Percentiles rank a stretch among this genome's conserved stretches.
These are phyloP conservation scores for Clarias batrachus DNA, from an alignment of 2,113 vertebrate genomes.

Conservation along the genomic window DNA sequence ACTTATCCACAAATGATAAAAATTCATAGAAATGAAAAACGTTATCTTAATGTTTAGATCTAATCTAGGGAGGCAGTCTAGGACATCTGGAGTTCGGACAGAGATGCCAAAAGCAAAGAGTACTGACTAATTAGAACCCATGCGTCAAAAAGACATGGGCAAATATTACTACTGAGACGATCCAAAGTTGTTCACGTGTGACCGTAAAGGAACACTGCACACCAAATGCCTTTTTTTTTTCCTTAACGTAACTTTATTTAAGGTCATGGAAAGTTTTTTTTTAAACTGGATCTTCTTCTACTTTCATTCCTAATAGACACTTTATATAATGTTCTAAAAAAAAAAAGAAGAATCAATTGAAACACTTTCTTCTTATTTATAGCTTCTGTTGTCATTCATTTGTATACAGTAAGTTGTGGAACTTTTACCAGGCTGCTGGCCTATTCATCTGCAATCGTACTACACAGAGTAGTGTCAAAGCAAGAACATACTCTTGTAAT, in stretches of 20 bases:
- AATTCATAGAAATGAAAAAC: not conserved
- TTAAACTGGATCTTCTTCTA: too few relatives aligned
- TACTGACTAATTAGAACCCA: not conserved
- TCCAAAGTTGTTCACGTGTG: not conserved
- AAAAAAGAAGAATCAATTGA: not conserved
- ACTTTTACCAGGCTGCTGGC: not conserved
- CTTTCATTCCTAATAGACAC: not conserved
- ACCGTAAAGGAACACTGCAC: not conserved
- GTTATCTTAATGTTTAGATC: not conserved
- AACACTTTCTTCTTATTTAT: not conserved
- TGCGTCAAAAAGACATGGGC: not conserved
- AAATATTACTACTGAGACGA: not conserved
- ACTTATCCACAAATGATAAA: not conserved
- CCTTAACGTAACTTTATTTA: not conserved
- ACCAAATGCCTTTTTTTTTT: not conserved
- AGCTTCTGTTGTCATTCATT: not conserved
- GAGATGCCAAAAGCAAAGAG: not conserved
- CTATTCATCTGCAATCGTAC: not conserved
- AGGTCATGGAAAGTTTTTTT: not conserved
- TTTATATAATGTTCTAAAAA: not conserved
- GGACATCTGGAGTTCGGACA: not conserved
- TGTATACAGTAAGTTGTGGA: not conserved
- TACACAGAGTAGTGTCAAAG: not conserved
- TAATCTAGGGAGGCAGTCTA: not conserved
- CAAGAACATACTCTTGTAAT: slow-evolving; percentile 53